These are phyloP conservation scores for Temnopleurus reevesii DNA, from an alignment of 53 echinoderm and acorn worm genomes.

Conservation along the genomic window DNA sequence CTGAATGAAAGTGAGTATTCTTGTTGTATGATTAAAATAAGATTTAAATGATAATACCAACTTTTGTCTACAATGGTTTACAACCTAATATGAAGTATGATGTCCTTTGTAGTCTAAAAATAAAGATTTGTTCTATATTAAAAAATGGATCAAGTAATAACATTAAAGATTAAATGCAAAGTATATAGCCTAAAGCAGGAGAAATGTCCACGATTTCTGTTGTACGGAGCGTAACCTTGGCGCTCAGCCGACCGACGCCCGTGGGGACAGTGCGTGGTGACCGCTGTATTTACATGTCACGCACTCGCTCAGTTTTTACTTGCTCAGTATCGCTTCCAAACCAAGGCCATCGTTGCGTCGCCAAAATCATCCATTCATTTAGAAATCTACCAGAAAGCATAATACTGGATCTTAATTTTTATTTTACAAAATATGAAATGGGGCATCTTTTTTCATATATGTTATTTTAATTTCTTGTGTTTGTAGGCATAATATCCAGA, in stretches of 20 bases:
- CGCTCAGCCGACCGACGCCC: background rate
- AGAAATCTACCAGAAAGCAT: background rate
- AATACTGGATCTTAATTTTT: background rate
- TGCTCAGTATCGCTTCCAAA: background rate
- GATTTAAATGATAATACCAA: too few relatives aligned
- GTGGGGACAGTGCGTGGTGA: slow-evolving; percentile 2
- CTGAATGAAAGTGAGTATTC: too few relatives aligned
- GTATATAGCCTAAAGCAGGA: too few relatives aligned
- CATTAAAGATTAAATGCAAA: too few relatives aligned
- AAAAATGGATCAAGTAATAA: too few relatives aligned
- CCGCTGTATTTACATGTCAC: background rate
- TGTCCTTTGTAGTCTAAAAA: too few relatives aligned
- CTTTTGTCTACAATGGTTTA: too few relatives aligned
- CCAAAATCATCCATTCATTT: background rate
- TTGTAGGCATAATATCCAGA: too few relatives aligned
- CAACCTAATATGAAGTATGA: too few relatives aligned
- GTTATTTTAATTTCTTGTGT: background rate
- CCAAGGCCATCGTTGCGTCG: background rate
- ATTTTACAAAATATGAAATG: background rate
- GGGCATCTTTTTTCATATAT: background rate
- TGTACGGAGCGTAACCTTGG: background rate
- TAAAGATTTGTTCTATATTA: too few relatives aligned
- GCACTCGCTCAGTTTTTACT: background rate
- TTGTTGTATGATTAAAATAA: too few relatives aligned
- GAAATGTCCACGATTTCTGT: too few relatives aligned